Conservation (phyloP, 64 coral and sea anemone genomes). For the Montipora foliosa region DNA sequence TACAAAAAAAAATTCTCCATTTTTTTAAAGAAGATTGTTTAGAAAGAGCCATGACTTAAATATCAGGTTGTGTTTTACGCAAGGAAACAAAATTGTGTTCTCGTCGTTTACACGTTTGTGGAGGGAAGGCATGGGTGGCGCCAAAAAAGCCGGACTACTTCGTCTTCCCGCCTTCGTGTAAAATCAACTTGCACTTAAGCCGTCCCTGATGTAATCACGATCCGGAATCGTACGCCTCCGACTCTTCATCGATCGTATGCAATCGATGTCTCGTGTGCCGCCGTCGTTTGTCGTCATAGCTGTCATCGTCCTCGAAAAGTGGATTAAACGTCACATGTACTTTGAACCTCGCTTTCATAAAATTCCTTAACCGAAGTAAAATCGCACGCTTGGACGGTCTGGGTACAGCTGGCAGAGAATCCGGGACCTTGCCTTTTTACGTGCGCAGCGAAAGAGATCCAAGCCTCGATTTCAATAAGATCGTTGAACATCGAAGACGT, state of each 20-base stretch:
- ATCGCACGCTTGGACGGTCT: conserved; percentile 16
- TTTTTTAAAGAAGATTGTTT: no score
- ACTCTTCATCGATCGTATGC: conserved; percentile 47
- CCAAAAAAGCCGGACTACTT: no score
- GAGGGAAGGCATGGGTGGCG: no score
- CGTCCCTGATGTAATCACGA: no score
- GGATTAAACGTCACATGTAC: conserved; percentile 37
- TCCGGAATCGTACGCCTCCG: neutral
- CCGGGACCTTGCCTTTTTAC: conserved; percentile 38
- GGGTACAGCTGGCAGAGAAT: conserved; percentile 48
- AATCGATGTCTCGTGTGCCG: conserved; percentile 17
- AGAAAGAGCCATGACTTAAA: no score
- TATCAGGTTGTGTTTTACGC: no score
- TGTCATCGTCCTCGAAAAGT: conserved; percentile 36
- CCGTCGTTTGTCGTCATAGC: neutral
- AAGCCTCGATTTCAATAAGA: conserved; percentile 12
- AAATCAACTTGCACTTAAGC: no score
- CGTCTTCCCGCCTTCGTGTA: no score
- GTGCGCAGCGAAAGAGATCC: conserved; percentile 18
- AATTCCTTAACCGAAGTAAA: neutral
- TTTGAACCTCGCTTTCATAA: conserved; percentile 37
- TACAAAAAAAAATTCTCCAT: no score
- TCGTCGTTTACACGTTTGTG: no score
- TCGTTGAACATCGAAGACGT: neutral
- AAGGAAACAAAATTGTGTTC: no score